Evolutionary conservation across 1,140 invertebrate species (phyloP), one percentile per base, ranked within the genome.

Genomic region (Drosophila tropicalis): DNA sequence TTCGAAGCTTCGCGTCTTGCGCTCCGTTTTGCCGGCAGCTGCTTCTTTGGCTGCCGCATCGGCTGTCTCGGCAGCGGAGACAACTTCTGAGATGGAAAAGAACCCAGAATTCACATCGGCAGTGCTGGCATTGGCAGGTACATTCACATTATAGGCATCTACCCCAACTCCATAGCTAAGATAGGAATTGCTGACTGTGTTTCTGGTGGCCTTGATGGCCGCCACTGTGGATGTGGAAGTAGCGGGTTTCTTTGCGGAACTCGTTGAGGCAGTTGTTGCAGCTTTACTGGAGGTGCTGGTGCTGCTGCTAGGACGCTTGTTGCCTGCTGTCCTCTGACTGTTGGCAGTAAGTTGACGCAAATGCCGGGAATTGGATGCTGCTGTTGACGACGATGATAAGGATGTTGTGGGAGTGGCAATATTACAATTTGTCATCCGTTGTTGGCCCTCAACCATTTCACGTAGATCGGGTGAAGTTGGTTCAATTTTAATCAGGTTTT

Each of bases 1-100:
- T 58, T 94, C 95, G 80, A 93, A 95, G 58, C 78, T 81, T 6
- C 82, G 81, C 13, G 19, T 93, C 77, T 44, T 84, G 12, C 63
- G 79, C 63, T 73, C 81, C 56, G 72, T 22, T 56, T 76, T 77
- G n/a, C 60, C 62, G 25, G 75, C 60, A 2, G 76, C 81, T 4
- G 84, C 79, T n/a, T 79, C 71, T 51, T 79, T 81, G 15, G 90
- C 86, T 4, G 82, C 81, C 19, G 81, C 79, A 65, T 83, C 81
- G 13, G 85, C 87, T 1, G 90, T 79, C 70, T 86, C 81, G 0
- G 84, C 90, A 7, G 90, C 85, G 5, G 82, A 84, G 0, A 91
- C 90, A 2, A 91, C 90, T 47, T 91, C 85, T 5, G 90, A 91
- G 29, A 91, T 90, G 57, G 90, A 91, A 29, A 91, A 90, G 64